A percentile compares a stretch with the other conserved stretches of the same genome.
Evolutionary conservation across 2,113 vertebrate genomes (phyloP).

Genomic region (Albula glossodonta): DNA sequence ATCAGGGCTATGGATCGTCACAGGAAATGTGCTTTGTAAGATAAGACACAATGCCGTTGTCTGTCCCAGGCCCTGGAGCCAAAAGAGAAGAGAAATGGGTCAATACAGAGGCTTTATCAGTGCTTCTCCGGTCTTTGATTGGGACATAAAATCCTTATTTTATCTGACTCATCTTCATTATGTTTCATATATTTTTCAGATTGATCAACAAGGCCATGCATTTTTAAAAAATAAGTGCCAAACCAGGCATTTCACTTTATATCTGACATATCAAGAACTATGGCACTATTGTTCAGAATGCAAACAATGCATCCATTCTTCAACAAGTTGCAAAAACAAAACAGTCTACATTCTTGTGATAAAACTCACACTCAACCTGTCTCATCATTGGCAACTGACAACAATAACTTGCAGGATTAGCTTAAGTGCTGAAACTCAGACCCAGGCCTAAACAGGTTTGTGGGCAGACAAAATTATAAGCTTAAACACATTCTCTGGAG

Average conservation of each 20-base stretch:
- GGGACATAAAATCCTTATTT: neutral
- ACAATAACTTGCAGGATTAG: neutral
- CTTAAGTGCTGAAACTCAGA: neutral
- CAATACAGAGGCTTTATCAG: neutral
- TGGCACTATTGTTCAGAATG: neutral
- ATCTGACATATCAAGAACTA: neutral
- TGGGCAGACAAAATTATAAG: neutral
- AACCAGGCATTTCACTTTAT: neutral
- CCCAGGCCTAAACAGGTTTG: neutral
- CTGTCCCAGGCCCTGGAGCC: neutral
- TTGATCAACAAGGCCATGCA: neutral
- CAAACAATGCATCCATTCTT: neutral
- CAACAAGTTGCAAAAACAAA: neutral
- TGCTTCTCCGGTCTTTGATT: neutral
- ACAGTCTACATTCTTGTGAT: neutral
- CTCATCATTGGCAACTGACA: neutral
- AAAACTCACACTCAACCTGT: neutral
- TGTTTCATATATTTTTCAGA: neutral
- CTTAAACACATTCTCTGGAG: conserved; percentile 5
- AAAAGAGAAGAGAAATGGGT: neutral
- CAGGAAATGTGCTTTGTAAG: conserved; percentile 7
- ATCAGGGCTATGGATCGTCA: conserved; percentile 12
- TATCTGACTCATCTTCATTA: neutral
- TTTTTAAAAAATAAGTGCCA: neutral
- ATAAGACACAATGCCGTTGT: conserved; percentile 9